phyloP scores from a whole-genome alignment of 2,113 vertebrate species.

The Protobothrops mucrosquamatus region DNA sequence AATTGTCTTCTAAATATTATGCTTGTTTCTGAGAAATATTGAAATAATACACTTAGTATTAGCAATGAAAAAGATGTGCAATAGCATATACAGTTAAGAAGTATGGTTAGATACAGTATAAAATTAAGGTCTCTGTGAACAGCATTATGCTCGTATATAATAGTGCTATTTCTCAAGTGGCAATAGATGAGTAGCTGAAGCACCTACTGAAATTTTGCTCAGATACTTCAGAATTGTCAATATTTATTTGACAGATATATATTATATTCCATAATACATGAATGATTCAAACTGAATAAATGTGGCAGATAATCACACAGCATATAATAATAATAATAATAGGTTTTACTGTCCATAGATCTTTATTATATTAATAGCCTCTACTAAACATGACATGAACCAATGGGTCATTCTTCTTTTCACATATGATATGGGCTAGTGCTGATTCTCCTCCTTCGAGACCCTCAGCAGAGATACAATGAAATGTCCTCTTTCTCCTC shows the following conservation, averaged over 20 bases:
- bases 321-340: background rate
- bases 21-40: background rate
- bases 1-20: background rate
- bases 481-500: background rate
- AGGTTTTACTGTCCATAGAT: slow-evolving; percentile 10
- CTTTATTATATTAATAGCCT: slow-evolving; percentile 20
- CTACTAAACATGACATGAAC: background rate
- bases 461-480: background rate
- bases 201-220: slow-evolving; percentile 30
- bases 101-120: slow-evolving; percentile 30
- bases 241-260: slow-evolving; percentile 38
- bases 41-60: background rate
- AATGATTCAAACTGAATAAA: slow-evolving; percentile 33
- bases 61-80: slow-evolving; percentile 4
- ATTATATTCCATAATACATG: slow-evolving; percentile 39
- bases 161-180: background rate
- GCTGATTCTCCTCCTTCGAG: background rate
- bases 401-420: background rate
- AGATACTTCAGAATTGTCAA: background rate
- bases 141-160: background rate
- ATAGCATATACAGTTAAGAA: slow-evolving; percentile 1
- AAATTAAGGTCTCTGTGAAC: slow-evolving; percentile 24
- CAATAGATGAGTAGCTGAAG: slow-evolving; percentile 18
- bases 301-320: slow-evolving; percentile 25
- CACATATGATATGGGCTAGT: background rate